These are phyloP conservation scores for Atherinosoma microstoma DNA, from an alignment of 2,797 vertebrate species.

Conservation along the genomic window DNA sequence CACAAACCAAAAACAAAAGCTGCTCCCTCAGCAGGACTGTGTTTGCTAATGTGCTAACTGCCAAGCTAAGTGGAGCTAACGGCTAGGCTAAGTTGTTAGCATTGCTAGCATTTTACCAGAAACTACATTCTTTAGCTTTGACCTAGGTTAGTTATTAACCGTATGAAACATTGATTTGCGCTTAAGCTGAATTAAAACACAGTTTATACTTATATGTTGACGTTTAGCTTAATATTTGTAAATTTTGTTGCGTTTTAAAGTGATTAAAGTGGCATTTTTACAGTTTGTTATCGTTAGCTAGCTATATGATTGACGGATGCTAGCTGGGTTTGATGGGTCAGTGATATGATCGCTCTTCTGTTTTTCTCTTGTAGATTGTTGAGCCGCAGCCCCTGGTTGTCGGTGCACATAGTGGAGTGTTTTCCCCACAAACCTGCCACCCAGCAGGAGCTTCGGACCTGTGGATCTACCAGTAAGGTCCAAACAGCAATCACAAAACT, in stretches of 20 bases:
- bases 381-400: conserved; percentile 19
- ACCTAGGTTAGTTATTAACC: background rate
- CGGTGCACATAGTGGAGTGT: conserved; percentile 14
- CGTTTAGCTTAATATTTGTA: accelerated
- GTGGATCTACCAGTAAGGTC: conserved; percentile 57
- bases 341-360: conserved; percentile 21
- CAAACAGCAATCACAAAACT: conserved; percentile 11
- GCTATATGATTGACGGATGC: conserved; percentile 33
- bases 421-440: background rate
- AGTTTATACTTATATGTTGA: accelerated
- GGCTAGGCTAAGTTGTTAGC: conserved; percentile 55
- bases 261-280: background rate
- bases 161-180: accelerated
- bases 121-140: conserved; percentile 1
- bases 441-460: conserved; percentile 37
- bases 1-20: conserved; percentile 38
- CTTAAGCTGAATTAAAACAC: background rate
- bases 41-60: conserved; percentile 49
- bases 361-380: conserved; percentile 31
- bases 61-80: conserved; percentile 51
- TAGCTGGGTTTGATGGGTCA: conserved; percentile 7
- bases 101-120: conserved; percentile 17
- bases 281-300: conserved; percentile 15
- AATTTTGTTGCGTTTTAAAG: background rate
- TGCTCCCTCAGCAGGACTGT: conserved; percentile 5